Percentiles rank a stretch among this genome's conserved stretches.
Evolutionary conservation across 2,888 invertebrate genomes (phyloP).

Genomic region (Mamestra brassicae): DNA sequence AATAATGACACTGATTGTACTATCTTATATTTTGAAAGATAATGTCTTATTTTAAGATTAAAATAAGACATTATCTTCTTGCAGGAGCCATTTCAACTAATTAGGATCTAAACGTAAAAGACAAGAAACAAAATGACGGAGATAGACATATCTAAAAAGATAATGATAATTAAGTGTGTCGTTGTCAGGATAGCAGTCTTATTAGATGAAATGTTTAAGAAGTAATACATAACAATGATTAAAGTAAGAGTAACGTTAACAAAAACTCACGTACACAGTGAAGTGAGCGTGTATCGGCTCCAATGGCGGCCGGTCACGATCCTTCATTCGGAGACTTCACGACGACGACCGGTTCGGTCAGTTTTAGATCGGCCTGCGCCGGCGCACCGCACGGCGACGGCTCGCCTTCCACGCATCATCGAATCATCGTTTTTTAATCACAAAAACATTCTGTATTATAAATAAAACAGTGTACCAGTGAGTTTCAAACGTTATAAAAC

Average conservation of each 20-base stretch:
- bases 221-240: constrained; percentile 64
- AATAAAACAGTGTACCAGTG: constrained; percentile 67
- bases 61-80: constrained; percentile 41
- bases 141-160: constrained; percentile 5
- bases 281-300: constrained; percentile 68
- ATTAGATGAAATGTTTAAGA: constrained; percentile 33
- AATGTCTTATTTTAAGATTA: constrained; percentile 26
- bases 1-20: constrained; percentile 41
- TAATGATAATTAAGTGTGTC: constrained; percentile 1
- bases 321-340: constrained; percentile 79
- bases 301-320: constrained; percentile 78
- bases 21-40: constrained; percentile 53
- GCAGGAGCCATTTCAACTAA: constrained; percentile 45
- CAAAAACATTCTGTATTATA: constrained; percentile 68
- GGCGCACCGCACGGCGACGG: constrained; percentile 71
- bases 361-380: constrained; percentile 86
- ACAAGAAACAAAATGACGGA: constrained; percentile 1
- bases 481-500: constrained; percentile 52
- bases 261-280: constrained; percentile 62
- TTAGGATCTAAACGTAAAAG: constrained; percentile 36
- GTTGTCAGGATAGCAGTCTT: not conserved
- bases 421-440: constrained; percentile 75
- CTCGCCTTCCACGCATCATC: constrained; percentile 75
- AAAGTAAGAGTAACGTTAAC: constrained; percentile 61
- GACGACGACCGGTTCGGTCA: constrained; percentile 85